These are phyloP conservation scores for Pholis gunnellus DNA, from an alignment of 2,113 vertebrate species.

Conservation along the genomic window DNA sequence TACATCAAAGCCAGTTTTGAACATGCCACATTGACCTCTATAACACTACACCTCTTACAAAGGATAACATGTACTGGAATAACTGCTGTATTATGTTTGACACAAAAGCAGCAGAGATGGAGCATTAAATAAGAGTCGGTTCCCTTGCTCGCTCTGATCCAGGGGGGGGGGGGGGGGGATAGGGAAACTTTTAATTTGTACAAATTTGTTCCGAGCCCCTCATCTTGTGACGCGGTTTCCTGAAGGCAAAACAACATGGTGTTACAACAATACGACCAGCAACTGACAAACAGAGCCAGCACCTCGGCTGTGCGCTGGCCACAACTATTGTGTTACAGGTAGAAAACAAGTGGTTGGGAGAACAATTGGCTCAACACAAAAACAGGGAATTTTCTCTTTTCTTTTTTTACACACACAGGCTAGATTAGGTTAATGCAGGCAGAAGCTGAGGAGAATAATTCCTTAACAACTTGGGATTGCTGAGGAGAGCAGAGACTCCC, in stretches of 20 bases:
- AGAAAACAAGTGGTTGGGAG: constrained; percentile 62
- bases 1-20: constrained; percentile 24
- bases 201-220: background rate
- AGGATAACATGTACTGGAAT: constrained; percentile 28
- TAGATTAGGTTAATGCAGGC: constrained; percentile 49
- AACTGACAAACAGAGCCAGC: constrained; percentile 41
- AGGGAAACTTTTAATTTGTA: constrained; percentile 66
- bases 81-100: constrained; percentile 45
- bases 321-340: constrained; percentile 28
- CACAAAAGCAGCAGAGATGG: constrained; percentile 57
- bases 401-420: constrained; percentile 31
- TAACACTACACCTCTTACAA: constrained; percentile 8
- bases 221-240: constrained; percentile 59
- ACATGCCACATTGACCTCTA: background rate
- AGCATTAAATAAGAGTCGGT: too few relatives aligned
- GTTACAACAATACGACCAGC: constrained; percentile 50
- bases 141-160: constrained; percentile 47
- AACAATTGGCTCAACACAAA: constrained; percentile 63
- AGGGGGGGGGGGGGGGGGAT: constrained; percentile 4
- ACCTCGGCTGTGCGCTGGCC: constrained; percentile 35
- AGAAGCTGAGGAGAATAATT: constrained; percentile 42
- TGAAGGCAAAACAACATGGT: constrained; percentile 48
- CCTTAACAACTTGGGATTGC: constrained; percentile 47
- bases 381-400: constrained; percentile 58
- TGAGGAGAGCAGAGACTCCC: constrained; percentile 26